A percentile compares a stretch with the other conserved stretches of the same genome.
phyloP scores from a whole-genome alignment of 2,113 vertebrate genomes.

The Diadophis punctatus region DNA sequence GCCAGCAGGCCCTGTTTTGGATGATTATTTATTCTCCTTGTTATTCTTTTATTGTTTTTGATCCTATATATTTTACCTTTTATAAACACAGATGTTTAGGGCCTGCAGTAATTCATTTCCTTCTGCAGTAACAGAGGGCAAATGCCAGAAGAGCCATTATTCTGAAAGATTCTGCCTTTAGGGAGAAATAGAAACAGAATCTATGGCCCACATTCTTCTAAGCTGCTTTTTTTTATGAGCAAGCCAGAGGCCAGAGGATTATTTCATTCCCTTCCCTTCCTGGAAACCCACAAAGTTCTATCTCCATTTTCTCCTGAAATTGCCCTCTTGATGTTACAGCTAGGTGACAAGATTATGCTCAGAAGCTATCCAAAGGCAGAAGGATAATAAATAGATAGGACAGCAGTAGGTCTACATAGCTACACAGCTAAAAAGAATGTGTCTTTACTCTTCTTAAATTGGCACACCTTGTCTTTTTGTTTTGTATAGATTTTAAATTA shows the following conservation, averaged over 20 bases:
- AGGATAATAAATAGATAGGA: background rate
- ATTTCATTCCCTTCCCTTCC: background rate
- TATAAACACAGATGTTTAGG: background rate
- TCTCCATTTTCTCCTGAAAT: background rate
- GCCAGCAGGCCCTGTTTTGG: background rate
- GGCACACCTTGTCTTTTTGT: background rate
- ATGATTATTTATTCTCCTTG: background rate
- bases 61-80: background rate
- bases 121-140: background rate
- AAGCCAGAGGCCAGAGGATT: background rate
- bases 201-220: background rate
- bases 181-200: background rate
- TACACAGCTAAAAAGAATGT: background rate
- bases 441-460: background rate
- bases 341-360: background rate
- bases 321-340: background rate
- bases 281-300: background rate
- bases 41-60: background rate
- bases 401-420: background rate
- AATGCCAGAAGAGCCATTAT: background rate
- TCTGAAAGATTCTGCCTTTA: background rate
- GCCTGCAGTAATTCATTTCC: background rate
- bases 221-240: background rate
- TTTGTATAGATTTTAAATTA: background rate
- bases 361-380: background rate